Conservation (phyloP, 2,113 vertebrate species). For the Periophthalmodon schlosseri region DNA sequence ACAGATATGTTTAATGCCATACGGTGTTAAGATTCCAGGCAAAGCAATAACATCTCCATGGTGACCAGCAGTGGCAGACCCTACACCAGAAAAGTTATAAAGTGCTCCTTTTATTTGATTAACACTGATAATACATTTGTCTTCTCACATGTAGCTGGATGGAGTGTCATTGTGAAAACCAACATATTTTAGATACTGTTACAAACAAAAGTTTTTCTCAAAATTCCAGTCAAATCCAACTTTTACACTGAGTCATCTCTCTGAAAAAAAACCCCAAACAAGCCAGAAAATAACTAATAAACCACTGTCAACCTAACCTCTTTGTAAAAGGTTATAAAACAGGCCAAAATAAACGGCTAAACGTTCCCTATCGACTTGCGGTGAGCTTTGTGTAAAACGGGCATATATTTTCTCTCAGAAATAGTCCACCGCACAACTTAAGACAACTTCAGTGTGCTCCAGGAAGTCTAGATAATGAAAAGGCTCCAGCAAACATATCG, state of each 20-base stretch:
- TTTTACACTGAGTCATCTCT: neutral
- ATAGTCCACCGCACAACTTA: constrained; percentile 9
- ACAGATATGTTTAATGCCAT: no score
- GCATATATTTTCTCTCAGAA: constrained; percentile 10
- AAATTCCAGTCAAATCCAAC: neutral
- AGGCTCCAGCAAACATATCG: constrained; percentile 53
- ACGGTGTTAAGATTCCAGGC: no score
- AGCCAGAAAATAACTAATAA: neutral
- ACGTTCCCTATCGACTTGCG: constrained; percentile 19
- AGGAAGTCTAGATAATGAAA: constrained; percentile 52
- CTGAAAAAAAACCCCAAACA: neutral
- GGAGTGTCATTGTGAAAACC: neutral
- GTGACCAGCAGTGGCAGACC: no score
- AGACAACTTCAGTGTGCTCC: constrained; percentile 38
- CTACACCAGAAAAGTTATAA: neutral
- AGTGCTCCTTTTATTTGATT: neutral
- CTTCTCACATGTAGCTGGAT: neutral
- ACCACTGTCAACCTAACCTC: neutral
- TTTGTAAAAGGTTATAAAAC: constrained; percentile 11
- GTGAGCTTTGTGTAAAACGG: constrained; percentile 15
- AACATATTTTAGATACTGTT: neutral
- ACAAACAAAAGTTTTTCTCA: neutral
- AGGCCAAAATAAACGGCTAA: constrained; percentile 20
- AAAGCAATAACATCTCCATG: no score
- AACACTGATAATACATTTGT: neutral